Evolutionary conservation across 2,113 vertebrate genomes (phyloP), one percentile per base, ranked within the genome.

Genomic region (Gila orcuttii): DNA sequence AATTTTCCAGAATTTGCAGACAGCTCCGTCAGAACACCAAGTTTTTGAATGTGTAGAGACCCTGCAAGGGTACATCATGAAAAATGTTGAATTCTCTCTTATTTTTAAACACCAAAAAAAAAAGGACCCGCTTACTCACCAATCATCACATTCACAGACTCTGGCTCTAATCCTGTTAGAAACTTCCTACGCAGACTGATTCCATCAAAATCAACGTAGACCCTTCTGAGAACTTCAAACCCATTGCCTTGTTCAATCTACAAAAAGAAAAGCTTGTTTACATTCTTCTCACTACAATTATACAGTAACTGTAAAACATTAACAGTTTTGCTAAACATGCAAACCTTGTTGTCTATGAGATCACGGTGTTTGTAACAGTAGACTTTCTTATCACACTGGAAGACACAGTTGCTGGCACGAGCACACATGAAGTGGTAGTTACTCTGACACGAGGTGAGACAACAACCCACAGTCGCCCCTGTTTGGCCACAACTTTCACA

Each of bases 391-490:
- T 98, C 97, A 3, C 94, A 93, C 93, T 97, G 96, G 90, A 98
- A 98, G 88, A 96, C 94, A 81, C 97, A 98, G 86, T 91, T 94
- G 73, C 94, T 92, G 66, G 93, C 92, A 36, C 96, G 96, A 57
- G 97, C 97, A 0, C 97, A 98, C 97, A 97, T 97, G 93, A 97
- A 98, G 92, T 98, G 97, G 90, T 96, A 98, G 86, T 97, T 98
- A 92, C 97, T 96, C 91, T 96, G 95, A 88, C 97, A 98, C 31
- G 96, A 96, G 42, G 96, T 90, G 0, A 98, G 94, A 89, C 96
- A 98, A 91, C 97, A 98, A 89, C 97, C 97, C 66, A 98, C 97
- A 0, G 97, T 98, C 28, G 97, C 97, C 0, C 97, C 97, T 0
- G 95, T 93, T 87, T 96, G 96, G 74, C 94, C 90, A 83, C 97